These are phyloP conservation scores for Gymnoscopelus braueri DNA, from an alignment of 2,797 vertebrate species.

Conservation along the genomic window DNA sequence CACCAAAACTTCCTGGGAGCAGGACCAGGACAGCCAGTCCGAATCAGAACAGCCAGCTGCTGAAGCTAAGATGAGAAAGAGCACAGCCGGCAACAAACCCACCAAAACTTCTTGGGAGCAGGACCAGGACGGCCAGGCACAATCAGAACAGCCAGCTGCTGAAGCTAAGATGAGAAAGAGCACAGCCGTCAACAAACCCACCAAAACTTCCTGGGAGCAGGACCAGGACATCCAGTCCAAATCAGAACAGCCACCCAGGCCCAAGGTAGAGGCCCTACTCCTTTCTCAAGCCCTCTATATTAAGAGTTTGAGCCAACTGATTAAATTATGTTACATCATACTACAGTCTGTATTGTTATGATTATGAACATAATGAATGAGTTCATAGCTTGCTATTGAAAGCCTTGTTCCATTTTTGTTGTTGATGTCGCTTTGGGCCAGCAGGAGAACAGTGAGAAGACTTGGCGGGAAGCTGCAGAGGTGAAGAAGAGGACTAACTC, in stretches of 20 bases:
- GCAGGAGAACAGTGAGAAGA: slow-evolving; percentile 8
- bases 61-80: slow-evolving; percentile 31
- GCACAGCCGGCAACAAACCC: no score
- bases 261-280: slow-evolving; percentile 38
- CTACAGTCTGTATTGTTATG: background rate
- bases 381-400: background rate
- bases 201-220: background rate
- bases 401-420: background rate
- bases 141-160: background rate
- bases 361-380: background rate
- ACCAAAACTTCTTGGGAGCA: no score
- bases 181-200: no score
- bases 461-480: background rate
- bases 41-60: background rate
- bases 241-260: slow-evolving; percentile 19
- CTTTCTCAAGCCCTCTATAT: background rate
- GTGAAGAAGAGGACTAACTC: background rate
- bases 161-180: slow-evolving; percentile 28
- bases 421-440: background rate
- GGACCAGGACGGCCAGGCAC: no score
- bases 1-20: no score
- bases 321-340: background rate
- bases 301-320: background rate
- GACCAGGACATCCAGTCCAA: slow-evolving; percentile 7
- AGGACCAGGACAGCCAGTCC: no score